phyloP scores from a whole-genome alignment of 2,888 invertebrate genomes.

The Glyphotaelius pellucidus region DNA sequence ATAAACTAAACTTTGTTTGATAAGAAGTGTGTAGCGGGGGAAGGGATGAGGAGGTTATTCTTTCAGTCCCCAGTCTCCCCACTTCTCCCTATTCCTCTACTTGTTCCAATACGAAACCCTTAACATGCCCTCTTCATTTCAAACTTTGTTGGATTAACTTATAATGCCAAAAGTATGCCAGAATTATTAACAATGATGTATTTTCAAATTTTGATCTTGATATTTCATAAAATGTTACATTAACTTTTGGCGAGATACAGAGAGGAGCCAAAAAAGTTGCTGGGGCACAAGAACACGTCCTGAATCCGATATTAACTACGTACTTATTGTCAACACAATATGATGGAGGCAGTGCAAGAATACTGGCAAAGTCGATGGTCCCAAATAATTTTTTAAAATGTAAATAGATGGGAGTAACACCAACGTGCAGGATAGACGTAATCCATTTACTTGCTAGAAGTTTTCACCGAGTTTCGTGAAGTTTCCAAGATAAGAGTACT shows the following conservation, averaged over 20 bases:
- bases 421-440: background rate
- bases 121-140: constrained; percentile 23
- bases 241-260: background rate
- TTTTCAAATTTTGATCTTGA: background rate
- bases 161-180: background rate
- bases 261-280: background rate
- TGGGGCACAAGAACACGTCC: background rate
- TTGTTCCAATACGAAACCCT: constrained; percentile 9
- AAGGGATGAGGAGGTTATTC: constrained; percentile 36
- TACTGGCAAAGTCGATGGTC: background rate
- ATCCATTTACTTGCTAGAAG: too few species aligned
- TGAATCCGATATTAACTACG: background rate
- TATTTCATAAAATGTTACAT: background rate
- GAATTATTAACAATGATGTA: background rate
- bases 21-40: constrained; percentile 23
- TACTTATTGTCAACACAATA: background rate
- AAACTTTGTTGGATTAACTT: constrained; percentile 4
- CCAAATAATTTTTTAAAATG: background rate
- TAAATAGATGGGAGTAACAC: background rate
- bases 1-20: constrained; percentile 29
- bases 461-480: background rate
- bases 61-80: constrained; percentile 10
- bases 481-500: background rate
- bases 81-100: background rate
- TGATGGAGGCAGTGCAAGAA: background rate